Evolutionary conservation across 2,888 invertebrate species (phyloP), one percentile per base, ranked within the genome.

Genomic region (Idaea straminata): DNA sequence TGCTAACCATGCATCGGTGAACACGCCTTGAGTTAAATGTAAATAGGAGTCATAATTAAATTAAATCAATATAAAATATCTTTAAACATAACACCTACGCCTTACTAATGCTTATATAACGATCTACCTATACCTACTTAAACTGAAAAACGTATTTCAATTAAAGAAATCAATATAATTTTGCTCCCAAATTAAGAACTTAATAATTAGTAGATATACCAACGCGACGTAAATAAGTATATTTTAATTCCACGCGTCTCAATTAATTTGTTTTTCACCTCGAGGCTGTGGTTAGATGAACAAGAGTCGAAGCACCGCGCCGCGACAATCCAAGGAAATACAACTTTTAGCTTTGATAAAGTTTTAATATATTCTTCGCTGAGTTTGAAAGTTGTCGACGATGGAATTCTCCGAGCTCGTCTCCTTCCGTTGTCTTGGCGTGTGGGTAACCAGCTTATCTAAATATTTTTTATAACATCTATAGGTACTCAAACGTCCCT

Each of bases 301-400:
- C 67, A 72, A 71, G 68, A 69, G 68, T 64, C 70, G 65, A 66
- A 72, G 69, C 72, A 6, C 59, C 13, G 59, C 7, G 25, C 59
- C 13, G 59, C 7, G 25, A 72, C 74, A 72, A 68, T 59, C 66
- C 61, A 77, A 83, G 91, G 90, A 89, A 90, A 90, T 86, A 82
- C 86, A 88, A 90, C 82, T 90, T 87, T 81, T 77, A 83, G 88
- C 90, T 91, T 91, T 91, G 92, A 89, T 87, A 90, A 92, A 92
- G 89, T 92, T 92, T 92, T 92, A 92, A 92, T 92, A 89, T 92
- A 92, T 92, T 92, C 92, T 89, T 89, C 84, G 85, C 84, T 79
- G 84, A 87, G 86, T 90, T 88, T 77, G 82, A 82, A 83, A 88
- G 82, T 87, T 86, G 85, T 84, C 84, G 83, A 72, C 75, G 75